Evolutionary conservation across 2,888 invertebrate species (phyloP).

Genomic region (Cataglyphis altisquamis): DNA sequence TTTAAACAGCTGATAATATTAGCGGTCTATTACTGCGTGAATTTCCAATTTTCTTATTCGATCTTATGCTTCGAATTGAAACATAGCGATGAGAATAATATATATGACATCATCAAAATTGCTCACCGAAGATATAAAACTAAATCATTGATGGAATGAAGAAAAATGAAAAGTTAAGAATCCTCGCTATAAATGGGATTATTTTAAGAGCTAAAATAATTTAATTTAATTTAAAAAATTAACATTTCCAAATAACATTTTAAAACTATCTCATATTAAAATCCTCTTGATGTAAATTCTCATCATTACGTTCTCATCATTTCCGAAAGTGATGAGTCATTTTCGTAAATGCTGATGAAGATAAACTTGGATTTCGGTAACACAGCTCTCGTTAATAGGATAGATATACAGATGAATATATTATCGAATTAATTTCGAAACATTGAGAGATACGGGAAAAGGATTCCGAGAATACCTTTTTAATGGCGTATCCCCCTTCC

Average conservation of each 20-base stretch:
- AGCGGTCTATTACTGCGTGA: neutral
- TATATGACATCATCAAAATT: neutral
- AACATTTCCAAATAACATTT: neutral
- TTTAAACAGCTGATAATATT: neutral
- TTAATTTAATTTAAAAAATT: neutral
- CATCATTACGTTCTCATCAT: constrained; percentile 20
- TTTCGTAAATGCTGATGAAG: neutral
- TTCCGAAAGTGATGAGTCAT: neutral
- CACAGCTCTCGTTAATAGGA: constrained; percentile 26
- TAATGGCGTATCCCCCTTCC: neutral
- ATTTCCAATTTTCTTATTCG: neutral
- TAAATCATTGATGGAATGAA: neutral
- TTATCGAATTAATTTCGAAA: constrained; percentile 47
- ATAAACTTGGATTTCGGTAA: constrained; percentile 12
- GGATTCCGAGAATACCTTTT: neutral
- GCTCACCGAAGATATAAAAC: neutral
- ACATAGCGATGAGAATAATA: constrained; percentile 25
- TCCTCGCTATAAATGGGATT: neutral
- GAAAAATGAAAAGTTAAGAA: neutral
- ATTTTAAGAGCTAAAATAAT: neutral
- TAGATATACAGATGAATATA: constrained; percentile 39
- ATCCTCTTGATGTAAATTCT: neutral
- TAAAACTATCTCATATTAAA: neutral
- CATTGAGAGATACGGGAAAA: constrained; percentile 39
- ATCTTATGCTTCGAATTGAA: neutral